Conservation (phyloP, 1,140 invertebrate species). For the Tetraneura akinire region DNA sequence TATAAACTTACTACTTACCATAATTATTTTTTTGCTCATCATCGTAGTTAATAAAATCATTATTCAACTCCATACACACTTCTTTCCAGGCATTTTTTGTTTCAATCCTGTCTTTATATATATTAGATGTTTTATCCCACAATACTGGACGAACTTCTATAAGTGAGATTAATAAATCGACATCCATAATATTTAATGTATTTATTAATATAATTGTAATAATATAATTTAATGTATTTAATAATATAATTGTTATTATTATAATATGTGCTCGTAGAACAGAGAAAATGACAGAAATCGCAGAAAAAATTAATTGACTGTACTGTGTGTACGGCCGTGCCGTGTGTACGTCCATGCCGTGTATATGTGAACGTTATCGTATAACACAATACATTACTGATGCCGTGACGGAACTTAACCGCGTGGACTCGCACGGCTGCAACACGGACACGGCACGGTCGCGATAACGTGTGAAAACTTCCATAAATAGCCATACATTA, state of each 20-base stretch:
- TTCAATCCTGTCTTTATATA: slow-evolving; percentile 18
- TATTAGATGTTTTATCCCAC: slow-evolving; percentile 23
- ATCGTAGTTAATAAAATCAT: slow-evolving; percentile 28
- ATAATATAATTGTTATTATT: no score
- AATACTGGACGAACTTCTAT: slow-evolving; percentile 22
- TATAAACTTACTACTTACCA: slow-evolving; percentile 16
- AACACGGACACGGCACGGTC: slow-evolving; percentile 15
- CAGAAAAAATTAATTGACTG: slow-evolving; percentile 22
- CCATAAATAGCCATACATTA: neutral
- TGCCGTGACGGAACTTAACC: slow-evolving; percentile 6
- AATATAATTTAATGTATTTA: no score
- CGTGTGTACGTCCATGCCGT: slow-evolving; percentile 17
- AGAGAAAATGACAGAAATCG: neutral
- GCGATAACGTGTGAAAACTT: slow-evolving; percentile 16
- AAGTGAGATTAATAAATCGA: slow-evolving; percentile 28
- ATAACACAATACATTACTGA: neutral
- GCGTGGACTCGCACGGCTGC: neutral
- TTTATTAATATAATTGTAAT: no score
- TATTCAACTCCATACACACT: slow-evolving; percentile 25
- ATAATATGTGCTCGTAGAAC: neutral
- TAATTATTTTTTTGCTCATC: slow-evolving; percentile 35
- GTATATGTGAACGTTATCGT: slow-evolving; percentile 9
- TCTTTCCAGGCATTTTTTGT: slow-evolving; percentile 19
- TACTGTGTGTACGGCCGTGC: slow-evolving; percentile 20
- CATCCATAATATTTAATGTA: slow-evolving; percentile 19